Percentiles rank a stretch among this genome's conserved stretches.
These are phyloP conservation scores for Tenebrio molitor DNA, from an alignment of 1,140 invertebrate species.

Conservation along the genomic window DNA sequence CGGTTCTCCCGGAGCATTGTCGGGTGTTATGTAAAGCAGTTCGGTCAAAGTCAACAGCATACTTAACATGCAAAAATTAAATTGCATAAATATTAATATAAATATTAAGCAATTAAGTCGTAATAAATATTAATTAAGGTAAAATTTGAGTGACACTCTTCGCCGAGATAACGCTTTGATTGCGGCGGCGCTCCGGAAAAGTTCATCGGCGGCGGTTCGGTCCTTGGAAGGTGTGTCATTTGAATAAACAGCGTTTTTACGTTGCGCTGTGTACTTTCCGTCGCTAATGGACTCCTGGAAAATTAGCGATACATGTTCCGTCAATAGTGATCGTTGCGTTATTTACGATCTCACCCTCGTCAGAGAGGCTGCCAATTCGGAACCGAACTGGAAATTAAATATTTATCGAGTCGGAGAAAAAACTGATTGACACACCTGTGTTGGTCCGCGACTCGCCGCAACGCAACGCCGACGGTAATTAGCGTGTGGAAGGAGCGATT, in stretches of 20 bases:
- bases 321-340: background rate
- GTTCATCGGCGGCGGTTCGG: background rate
- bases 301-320: background rate
- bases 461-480: too few species aligned
- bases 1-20: too few species aligned
- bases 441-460: background rate
- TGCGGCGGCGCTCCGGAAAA: background rate
- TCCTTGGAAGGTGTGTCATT: background rate
- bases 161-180: too few species aligned
- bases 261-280: background rate
- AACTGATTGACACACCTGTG: background rate
- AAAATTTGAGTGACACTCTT: background rate
- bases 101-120: constrained; percentile 8
- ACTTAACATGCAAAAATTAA: constrained; percentile 16
- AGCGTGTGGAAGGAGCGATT: background rate
- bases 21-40: background rate
- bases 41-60: background rate
- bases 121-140: background rate
- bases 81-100: constrained; percentile 21
- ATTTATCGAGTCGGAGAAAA: background rate
- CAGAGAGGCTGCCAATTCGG: background rate
- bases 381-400: background rate
- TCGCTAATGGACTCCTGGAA: background rate
- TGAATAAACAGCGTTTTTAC: background rate
- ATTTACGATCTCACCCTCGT: background rate